These are phyloP conservation scores for Lasioglossum albipes DNA, from an alignment of 1,140 invertebrate genomes.

Conservation along the genomic window DNA sequence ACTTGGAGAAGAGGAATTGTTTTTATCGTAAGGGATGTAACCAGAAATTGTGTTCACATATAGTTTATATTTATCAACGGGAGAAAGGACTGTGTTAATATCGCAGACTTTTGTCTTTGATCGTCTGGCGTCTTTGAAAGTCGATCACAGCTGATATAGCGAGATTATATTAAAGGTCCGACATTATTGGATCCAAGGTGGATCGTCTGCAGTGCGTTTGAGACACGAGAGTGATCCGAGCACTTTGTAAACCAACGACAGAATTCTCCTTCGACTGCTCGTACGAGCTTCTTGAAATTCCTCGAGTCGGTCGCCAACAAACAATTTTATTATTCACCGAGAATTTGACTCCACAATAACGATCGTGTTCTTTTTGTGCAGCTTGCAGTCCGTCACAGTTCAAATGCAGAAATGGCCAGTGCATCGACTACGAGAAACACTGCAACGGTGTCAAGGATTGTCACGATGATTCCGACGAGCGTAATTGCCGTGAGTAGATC, in stretches of 20 bases:
- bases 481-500: constrained; percentile 81
- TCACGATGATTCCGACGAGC: constrained; percentile 82
- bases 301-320: no score
- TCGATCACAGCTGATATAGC: constrained; percentile 51
- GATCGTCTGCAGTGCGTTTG: neutral
- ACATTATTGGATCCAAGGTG: constrained; percentile 41
- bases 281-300: no score
- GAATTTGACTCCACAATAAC: neutral
- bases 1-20: no score
- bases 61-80: no score
- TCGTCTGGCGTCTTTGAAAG: constrained; percentile 66
- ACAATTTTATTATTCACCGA: no score
- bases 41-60: no score
- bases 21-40: no score
- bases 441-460: constrained; percentile 85
- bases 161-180: constrained; percentile 74
- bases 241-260: neutral
- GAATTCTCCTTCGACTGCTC: neutral
- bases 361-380: constrained; percentile 51
- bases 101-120: no score
- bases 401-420: constrained; percentile 84
- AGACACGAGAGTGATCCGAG: constrained; percentile 18
- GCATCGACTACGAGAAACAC: constrained; percentile 82
- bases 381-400: constrained; percentile 74
- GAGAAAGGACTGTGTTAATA: no score